Conservation (phyloP, 1,140 invertebrate genomes). For the Lordiphosa stackelbergi region DNA sequence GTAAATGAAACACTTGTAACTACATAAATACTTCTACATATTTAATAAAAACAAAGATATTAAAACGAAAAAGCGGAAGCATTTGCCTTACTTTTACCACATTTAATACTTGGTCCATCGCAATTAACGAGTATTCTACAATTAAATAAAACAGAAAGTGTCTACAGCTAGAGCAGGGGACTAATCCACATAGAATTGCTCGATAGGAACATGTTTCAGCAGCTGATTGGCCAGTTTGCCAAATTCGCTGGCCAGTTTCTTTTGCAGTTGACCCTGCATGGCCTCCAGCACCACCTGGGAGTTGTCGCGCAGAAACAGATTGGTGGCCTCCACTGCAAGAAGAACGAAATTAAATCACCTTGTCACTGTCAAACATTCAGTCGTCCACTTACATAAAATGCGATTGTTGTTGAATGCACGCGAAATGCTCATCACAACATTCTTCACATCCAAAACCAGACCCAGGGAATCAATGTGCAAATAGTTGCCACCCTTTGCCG, state of each 20-base stretch:
- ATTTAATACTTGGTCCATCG: conserved; percentile 63
- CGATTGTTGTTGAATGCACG: conserved; percentile 84
- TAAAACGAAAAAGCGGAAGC: conserved; percentile 13
- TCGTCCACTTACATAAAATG: conserved; percentile 81
- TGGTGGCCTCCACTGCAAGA: conserved; percentile 84
- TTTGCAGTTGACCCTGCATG: conserved; percentile 84
- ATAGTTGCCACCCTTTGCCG: conserved; percentile 78
- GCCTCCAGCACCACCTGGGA: conserved; percentile 83
- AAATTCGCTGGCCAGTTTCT: conserved; percentile 82
- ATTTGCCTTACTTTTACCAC: conserved; percentile 10
- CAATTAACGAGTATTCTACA: conserved; percentile 39
- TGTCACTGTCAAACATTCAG: background rate
- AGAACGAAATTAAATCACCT: conserved; percentile 4
- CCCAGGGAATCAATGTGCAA: conserved; percentile 82
- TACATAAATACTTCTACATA: conserved; percentile 55
- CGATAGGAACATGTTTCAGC: conserved; percentile 81
- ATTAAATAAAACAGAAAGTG: conserved; percentile 49
- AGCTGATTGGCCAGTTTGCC: conserved; percentile 83
- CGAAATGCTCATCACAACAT: conserved; percentile 82
- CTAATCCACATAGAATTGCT: conserved; percentile 79
- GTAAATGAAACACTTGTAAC: conserved; percentile 50
- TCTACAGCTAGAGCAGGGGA: conserved; percentile 6
- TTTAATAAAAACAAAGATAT: conserved; percentile 51
- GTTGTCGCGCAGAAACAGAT: conserved; percentile 85
- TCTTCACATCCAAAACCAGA: conserved; percentile 81